These are phyloP conservation scores for Pentamera pediparva DNA, from an alignment of 53 echinoderm and acorn worm species.

Conservation along the genomic window DNA sequence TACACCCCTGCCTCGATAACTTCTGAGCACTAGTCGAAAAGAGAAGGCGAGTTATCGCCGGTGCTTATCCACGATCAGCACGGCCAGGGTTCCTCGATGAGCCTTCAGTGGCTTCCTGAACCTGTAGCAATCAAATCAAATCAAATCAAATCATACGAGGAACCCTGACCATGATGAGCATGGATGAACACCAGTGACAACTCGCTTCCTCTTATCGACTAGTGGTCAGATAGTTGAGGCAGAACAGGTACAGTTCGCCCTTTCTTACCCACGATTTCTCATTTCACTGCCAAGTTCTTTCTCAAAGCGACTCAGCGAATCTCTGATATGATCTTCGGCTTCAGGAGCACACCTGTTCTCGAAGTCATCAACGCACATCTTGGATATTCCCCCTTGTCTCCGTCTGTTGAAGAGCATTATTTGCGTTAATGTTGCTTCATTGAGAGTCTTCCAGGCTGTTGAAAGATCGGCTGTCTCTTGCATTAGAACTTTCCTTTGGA, in stretches of 20 bases:
- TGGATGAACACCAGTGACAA: no score
- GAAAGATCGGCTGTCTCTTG: neutral
- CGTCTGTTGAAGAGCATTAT: conserved; percentile 43
- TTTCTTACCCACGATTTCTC: conserved; percentile 38
- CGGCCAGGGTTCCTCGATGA: no score
- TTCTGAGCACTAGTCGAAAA: no score
- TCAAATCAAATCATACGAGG: no score
- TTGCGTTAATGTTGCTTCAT: conserved; percentile 27
- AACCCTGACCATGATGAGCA: no score
- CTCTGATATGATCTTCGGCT: neutral
- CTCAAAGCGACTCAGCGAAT: conserved; percentile 30
- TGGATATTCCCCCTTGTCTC: conserved; percentile 27
- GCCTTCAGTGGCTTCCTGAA: no score
- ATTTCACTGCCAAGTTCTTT: conserved; percentile 24
- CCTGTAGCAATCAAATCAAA: no score
- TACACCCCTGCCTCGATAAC: no score
- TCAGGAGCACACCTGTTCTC: neutral
- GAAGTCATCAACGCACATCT: conserved; percentile 26
- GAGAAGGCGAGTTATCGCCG: no score
- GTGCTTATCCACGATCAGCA: no score
- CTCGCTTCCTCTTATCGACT: conserved; percentile 22
- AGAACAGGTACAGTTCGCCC: conserved; percentile 64
- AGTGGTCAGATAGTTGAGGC: conserved; percentile 32
- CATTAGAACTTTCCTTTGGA: neutral
- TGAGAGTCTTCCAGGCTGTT: conserved; percentile 24